These are phyloP conservation scores for Pteropus alecto DNA, from an alignment of 2,113 vertebrate species.

Conservation along the genomic window DNA sequence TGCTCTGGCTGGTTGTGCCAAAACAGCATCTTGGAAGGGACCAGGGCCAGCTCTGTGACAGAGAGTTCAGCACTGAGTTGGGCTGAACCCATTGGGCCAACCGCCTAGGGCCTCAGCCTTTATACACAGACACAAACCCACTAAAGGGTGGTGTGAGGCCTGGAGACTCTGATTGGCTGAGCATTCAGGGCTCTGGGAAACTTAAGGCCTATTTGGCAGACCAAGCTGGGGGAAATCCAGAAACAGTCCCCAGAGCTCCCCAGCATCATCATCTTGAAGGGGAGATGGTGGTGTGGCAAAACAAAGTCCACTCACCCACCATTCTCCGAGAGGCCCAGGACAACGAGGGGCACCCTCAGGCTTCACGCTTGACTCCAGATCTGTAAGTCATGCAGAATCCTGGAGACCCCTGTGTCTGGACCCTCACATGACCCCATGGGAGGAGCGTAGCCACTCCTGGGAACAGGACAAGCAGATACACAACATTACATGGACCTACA, in stretches of 20 bases:
- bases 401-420: background rate
- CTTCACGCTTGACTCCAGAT: background rate
- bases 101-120: background rate
- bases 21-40: conserved; percentile 65
- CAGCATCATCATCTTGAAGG: background rate
- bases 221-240: background rate
- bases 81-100: background rate
- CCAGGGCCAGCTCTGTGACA: background rate
- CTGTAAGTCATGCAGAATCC: background rate
- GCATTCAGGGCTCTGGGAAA: background rate
- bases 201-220: background rate
- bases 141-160: background rate
- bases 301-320: background rate
- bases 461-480: background rate
- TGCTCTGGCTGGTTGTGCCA: conserved; percentile 75
- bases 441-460: background rate
- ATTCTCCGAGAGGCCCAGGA: background rate
- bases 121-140: background rate
- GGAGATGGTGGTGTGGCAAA: background rate
- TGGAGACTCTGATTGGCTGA: background rate
- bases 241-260: background rate
- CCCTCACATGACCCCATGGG: background rate
- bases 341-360: background rate
- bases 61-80: background rate
- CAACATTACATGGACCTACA: background rate